Conservation (phyloP, 1,140 invertebrate genomes). For the Zaprionus taronus region DNA sequence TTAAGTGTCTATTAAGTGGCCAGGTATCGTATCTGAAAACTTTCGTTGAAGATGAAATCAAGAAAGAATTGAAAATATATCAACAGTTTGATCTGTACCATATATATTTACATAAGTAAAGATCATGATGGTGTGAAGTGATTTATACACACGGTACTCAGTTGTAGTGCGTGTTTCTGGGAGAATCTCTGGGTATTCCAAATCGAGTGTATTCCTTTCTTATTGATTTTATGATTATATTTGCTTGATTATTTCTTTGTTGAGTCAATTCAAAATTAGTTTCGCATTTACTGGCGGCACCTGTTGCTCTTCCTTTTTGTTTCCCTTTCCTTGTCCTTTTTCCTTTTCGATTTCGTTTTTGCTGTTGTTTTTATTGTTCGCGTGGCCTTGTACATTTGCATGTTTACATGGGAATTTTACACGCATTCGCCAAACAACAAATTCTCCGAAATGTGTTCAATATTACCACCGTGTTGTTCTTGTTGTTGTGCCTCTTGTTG, state of each 20-base stretch:
- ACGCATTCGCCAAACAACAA: conserved; percentile 51
- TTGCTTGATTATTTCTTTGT: neutral
- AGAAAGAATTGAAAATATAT: too few species aligned
- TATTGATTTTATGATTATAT: neutral
- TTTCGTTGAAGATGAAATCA: too few species aligned
- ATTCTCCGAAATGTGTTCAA: conserved; percentile 39
- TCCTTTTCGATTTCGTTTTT: conserved; percentile 9
- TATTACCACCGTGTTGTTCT: conserved; percentile 31
- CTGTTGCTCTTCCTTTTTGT: conserved; percentile 39
- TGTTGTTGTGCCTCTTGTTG: conserved; percentile 29
- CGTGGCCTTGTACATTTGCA: conserved; percentile 60
- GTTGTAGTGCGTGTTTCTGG: too few species aligned
- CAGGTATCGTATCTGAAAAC: too few species aligned
- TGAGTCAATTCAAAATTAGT: conserved; percentile 52
- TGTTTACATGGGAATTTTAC: conserved; percentile 71
- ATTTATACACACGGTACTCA: too few species aligned
- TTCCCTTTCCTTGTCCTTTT: neutral
- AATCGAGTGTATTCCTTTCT: neutral
- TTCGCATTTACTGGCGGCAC: conserved; percentile 31
- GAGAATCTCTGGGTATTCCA: too few species aligned
- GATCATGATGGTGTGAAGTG: too few species aligned
- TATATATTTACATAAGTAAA: too few species aligned
- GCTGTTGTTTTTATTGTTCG: conserved; percentile 35
- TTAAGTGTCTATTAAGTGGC: too few species aligned
- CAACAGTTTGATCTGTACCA: too few species aligned